Evolutionary conservation across 1,140 invertebrate genomes (phyloP), one percentile per base, ranked within the genome.

Genomic region (Lepidotrigona ventralis): DNA sequence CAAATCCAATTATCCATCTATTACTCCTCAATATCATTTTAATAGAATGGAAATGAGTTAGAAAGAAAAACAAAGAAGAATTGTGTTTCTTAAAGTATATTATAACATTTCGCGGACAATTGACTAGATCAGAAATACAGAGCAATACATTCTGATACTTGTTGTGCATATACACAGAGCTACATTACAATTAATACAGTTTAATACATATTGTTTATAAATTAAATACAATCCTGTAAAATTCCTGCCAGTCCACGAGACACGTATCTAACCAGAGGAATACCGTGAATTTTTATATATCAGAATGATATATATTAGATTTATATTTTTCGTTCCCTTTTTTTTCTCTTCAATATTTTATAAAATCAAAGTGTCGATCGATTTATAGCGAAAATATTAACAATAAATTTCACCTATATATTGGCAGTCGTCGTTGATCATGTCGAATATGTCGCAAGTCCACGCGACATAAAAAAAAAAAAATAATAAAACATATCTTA

Each of bases 41-140:
- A 2, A 54, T 51, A 46, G 1, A 19, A 23, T 14, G 46, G 9
- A 26, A 51, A 11, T 51, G 12, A 29, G n/a, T 66, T 56, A 1
- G 26, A 74, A 23, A 17, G 26, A 64, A 78, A 26, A 70, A 53
- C 46, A 73, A 72, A 1, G n/a, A 29, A 14, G 19, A 29, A 63
- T 0, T 56, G 56, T 69, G 68, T 81, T 86, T 89, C 78, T 76
- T 80, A 84, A 83, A 85, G 73, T 90, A 81, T 91, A 92, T 91
- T 91, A 79, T 85, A 91, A 87, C 87, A 81, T 91, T 88, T 89
- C 86, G 83, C 84, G 84, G 89, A 91, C 86, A 89, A 85, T 90
- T 93, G 92, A 93, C 92, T 93, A 93, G 92, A 93, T 91, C 84
- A 85, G 88, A 90, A 90, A 87, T 92, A 91, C 86, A 91, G 64